phyloP scores from a whole-genome alignment of 1,140 invertebrate species.

The Neodiprion lecontei region DNA sequence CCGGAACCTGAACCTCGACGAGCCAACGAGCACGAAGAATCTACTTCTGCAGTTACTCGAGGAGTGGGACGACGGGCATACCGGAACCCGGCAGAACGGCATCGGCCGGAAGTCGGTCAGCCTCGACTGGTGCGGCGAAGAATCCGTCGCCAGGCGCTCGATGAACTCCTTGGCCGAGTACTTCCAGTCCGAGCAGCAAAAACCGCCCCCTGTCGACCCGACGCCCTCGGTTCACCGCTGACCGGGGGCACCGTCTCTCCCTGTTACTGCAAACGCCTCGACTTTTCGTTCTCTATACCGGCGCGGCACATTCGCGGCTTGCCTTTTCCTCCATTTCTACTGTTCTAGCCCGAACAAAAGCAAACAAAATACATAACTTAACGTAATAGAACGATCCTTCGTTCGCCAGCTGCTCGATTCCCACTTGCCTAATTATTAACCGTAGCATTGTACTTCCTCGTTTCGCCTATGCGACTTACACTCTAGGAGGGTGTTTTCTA shows the following conservation, averaged over 20 bases:
- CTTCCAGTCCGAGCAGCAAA: constrained; percentile 55
- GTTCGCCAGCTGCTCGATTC: too few species aligned
- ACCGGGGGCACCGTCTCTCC: constrained; percentile 9
- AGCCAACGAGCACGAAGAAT: constrained; percentile 70
- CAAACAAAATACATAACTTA: constrained; percentile 44
- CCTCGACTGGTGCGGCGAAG: constrained; percentile 54
- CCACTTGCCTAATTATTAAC: too few species aligned
- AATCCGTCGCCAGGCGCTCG: constrained; percentile 53
- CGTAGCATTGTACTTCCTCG: too few species aligned
- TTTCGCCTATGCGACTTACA: too few species aligned
- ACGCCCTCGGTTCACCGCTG: constrained; percentile 10
- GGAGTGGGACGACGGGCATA: constrained; percentile 71
- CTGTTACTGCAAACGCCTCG: neutral
- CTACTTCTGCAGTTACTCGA: constrained; percentile 74
- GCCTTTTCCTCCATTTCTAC: neutral
- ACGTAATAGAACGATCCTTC: too few species aligned
- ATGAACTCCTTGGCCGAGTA: constrained; percentile 59
- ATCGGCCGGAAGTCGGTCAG: constrained; percentile 55
- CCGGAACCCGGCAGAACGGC: constrained; percentile 32
- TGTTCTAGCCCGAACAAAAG: constrained; percentile 18
- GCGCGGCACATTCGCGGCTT: neutral
- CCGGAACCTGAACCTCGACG: constrained; percentile 53
- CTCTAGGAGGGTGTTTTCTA: too few species aligned
- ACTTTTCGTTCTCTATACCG: neutral
- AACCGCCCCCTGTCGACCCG: constrained; percentile 17